These are phyloP conservation scores for Diglossa cyanea DNA, from an alignment of 2,797 vertebrate genomes.

Conservation along the genomic window DNA sequence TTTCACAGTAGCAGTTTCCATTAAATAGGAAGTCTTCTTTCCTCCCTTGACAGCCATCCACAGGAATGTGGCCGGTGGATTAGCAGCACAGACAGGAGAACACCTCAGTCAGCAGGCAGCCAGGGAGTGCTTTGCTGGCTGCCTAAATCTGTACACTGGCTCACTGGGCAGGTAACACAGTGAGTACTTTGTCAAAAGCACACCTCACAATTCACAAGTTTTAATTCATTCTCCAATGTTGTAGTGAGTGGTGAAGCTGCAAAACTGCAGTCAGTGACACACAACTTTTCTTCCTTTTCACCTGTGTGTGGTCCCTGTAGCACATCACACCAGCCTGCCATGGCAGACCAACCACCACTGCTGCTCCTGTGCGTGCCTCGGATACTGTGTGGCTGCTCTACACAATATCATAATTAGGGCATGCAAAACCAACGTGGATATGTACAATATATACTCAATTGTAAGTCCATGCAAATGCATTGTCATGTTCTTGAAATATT, in stretches of 20 bases:
- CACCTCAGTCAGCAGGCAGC: neutral
- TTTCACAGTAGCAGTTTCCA: neutral
- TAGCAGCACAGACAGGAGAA: neutral
- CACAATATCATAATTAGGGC: neutral
- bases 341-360: rapidly evolving
- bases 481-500: neutral
- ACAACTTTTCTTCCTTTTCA: neutral
- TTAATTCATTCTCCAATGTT: neutral
- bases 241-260: neutral
- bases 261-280: neutral
- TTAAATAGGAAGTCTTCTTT: neutral
- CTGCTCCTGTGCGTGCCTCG: neutral
- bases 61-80: neutral
- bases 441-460: too few relatives aligned
- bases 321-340: neutral
- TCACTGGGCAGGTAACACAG: neutral
- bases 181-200: neutral
- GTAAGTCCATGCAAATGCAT: neutral
- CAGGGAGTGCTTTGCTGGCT: neutral
- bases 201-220: neutral
- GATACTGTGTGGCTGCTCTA: rapidly evolving
- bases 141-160: neutral
- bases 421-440: rapidly evolving
- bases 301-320: rapidly evolving
- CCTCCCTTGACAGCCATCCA: neutral